These are phyloP conservation scores for Steinernema scapterisci DNA, from an alignment of 2,888 invertebrate genomes.

Conservation along the genomic window DNA sequence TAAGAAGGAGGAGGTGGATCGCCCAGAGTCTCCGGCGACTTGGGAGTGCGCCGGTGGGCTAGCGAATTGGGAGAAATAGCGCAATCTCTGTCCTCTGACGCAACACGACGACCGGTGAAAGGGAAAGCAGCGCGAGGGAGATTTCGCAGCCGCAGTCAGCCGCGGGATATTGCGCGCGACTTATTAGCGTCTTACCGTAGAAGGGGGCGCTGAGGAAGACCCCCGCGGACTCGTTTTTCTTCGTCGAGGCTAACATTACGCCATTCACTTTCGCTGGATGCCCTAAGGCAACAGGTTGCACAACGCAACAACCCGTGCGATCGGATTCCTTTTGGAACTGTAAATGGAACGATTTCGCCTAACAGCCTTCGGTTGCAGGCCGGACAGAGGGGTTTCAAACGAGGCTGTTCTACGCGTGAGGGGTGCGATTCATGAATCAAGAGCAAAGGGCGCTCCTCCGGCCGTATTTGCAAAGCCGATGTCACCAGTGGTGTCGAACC, in stretches of 20 bases:
- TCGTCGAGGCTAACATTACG: conserved; percentile 27
- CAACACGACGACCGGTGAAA: background rate
- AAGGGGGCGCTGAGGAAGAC: background rate
- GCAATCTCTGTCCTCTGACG: conserved; percentile 5
- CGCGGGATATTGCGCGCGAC: conserved; percentile 9
- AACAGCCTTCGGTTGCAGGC: background rate
- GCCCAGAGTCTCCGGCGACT: conserved; percentile 20
- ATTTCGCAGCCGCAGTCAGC: background rate
- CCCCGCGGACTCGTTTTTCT: conserved; percentile 12
- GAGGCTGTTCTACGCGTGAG: background rate
- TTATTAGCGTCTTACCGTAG: conserved; percentile 31
- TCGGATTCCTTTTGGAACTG: conserved; percentile 27
- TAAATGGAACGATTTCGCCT: conserved; percentile 27
- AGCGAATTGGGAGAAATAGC: conserved; percentile 5
- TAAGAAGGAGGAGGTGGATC: conserved; percentile 18
- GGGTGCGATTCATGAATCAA: background rate
- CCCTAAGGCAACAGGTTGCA: conserved; percentile 18
- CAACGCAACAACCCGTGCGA: conserved; percentile 20
- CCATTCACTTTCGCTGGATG: conserved; percentile 20
- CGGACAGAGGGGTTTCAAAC: too few relatives aligned
- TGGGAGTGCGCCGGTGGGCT: conserved; percentile 3
- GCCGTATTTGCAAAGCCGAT: background rate
- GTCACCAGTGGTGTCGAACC: background rate
- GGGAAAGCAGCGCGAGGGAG: background rate
- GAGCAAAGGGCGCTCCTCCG: background rate